phyloP scores from a whole-genome alignment of 2,797 vertebrate genomes.

The Sylvia borin region DNA sequence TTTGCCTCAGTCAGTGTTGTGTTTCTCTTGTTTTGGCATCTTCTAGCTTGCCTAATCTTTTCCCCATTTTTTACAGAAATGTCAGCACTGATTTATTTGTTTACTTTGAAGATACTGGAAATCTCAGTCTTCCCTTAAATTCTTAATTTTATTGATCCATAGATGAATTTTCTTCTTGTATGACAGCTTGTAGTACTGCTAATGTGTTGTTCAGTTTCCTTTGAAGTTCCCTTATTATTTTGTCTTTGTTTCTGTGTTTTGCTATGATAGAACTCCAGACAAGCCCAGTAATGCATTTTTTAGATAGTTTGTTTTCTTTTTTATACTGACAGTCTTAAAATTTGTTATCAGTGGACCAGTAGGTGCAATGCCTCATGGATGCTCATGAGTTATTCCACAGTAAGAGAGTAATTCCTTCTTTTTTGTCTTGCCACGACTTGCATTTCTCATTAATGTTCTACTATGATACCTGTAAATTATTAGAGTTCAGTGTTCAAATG shows the following conservation, averaged over 20 bases:
- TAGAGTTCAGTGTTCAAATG: neutral
- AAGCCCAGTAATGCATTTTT: neutral
- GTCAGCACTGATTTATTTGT: neutral
- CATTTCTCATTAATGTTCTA: constrained; percentile 28
- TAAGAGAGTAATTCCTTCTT: neutral
- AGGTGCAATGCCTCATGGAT: neutral
- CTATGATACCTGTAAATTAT: neutral
- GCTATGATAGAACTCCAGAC: neutral
- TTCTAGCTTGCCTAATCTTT: neutral
- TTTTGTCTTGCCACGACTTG: neutral
- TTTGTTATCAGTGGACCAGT: neutral
- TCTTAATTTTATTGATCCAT: neutral
- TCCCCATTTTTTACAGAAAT: neutral
- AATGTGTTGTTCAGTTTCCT: neutral
- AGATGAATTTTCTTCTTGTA: neutral
- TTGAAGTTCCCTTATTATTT: neutral
- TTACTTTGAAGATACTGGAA: neutral
- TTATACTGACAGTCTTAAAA: neutral
- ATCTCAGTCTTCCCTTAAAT: neutral
- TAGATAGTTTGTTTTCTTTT: neutral
- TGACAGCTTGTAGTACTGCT: neutral
- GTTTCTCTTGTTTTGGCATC: neutral
- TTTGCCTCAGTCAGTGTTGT: neutral
- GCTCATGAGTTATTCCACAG: neutral
- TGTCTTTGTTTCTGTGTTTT: neutral